Evolutionary conservation across 53 echinoderm and acorn worm genomes (phyloP), one percentile per base, ranked within the genome.

Genomic region (Holothuria leucospilota): DNA sequence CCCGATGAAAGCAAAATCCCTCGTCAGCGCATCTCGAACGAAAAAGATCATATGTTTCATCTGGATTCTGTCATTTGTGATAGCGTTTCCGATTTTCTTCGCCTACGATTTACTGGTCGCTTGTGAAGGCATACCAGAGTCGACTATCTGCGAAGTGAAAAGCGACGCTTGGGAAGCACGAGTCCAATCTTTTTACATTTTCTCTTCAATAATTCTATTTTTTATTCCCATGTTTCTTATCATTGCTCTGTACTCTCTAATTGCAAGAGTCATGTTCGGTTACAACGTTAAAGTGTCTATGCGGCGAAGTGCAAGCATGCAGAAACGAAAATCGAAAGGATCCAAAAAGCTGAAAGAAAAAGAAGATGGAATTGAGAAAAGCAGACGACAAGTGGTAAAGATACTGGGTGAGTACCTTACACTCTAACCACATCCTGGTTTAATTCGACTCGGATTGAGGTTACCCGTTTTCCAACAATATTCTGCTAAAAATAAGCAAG

Each of bases 191-290:
- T 85, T 95, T 34, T 90, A 95, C 81, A 84, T 93, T 27, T 90
- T 86, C 30, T 95, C 95, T 3, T 90, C 94, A 12, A 93, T 93
- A 25, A 49, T 98, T n/a, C 92, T 98, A 24, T 95, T 98, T 65
- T 85, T 95, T 38, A 83, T 95, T 18, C 99, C 99, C 9, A 98
- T 98, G 99, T 86, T 88, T 13, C 77, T 95, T 0, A 97, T 95
- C 67, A 90, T 88, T 14, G 90, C 93, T 0, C 86, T 97, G 29
- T 98, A 98, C 85, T 91, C 93, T 13, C 85, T 98, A 21, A 98
- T 98, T 28, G 99, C 99, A 29, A 90, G 95, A 24, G 95, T 93
- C 25, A 67, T 98, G 73, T 95, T 86, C 52, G 93, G 99, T 12
- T 89, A 88, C 62, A 90, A 95, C 68, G 71, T 90, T 40, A 86